A percentile compares a stretch with the other conserved stretches of the same genome.
Conservation (phyloP, 2,797 vertebrate species). For the Phoeniculus purpureus region DNA sequence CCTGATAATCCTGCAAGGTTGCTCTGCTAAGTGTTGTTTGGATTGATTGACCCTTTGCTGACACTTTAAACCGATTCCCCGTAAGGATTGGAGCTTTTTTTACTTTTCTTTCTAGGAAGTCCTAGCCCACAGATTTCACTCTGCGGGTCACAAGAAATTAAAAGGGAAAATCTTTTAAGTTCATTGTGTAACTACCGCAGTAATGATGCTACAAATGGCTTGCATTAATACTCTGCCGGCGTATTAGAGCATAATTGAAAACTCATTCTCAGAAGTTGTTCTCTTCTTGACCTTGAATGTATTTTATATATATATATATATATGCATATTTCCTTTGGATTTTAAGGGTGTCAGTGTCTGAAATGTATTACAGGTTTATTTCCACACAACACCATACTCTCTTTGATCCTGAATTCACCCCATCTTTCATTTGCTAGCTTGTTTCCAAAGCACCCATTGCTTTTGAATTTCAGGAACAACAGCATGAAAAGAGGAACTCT, state of each 20-base stretch:
- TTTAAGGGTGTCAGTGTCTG: neutral
- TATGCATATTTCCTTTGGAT: neutral
- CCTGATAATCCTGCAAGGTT: neutral
- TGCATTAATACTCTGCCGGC: neutral
- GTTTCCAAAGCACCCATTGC: neutral
- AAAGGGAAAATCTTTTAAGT: neutral
- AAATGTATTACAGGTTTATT: neutral
- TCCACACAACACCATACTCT: neutral
- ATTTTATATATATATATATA: neutral
- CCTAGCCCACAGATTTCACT: neutral
- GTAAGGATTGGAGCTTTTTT: neutral
- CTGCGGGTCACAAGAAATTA: neutral
- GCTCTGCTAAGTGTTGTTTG: neutral
- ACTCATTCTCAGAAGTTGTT: neutral
- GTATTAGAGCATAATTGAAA: neutral
- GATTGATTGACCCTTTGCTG: neutral
- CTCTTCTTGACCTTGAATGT: neutral
- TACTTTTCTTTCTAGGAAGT: neutral
- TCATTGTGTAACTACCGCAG: neutral
- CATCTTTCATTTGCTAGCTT: slow-evolving; percentile 12
- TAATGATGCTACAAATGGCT: neutral
- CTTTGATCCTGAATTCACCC: neutral
- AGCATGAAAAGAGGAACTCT: slow-evolving; percentile 1
- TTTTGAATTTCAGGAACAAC: slow-evolving; percentile 35
- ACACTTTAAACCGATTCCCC: neutral